Conservation (phyloP, 2,113 vertebrate species). For the Lophura nycthemera region DNA sequence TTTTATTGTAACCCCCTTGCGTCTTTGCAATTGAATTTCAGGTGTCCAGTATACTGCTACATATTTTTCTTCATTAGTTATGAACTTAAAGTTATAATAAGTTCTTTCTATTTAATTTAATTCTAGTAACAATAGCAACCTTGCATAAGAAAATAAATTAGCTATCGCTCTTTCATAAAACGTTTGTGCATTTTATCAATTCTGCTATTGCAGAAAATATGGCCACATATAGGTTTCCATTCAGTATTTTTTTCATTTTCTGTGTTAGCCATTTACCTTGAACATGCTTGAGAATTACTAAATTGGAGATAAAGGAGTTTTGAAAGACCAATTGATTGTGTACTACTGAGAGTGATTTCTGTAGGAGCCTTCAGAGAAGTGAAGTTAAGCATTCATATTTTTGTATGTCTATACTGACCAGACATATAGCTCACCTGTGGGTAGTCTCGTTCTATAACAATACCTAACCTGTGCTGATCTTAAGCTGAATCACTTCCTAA, state of each 20-base stretch:
- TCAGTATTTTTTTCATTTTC: neutral
- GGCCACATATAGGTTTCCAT: neutral
- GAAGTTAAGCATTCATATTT: neutral
- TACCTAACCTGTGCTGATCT: neutral
- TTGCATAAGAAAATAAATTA: neutral
- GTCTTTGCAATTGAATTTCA: neutral
- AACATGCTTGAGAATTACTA: neutral
- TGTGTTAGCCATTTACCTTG: neutral
- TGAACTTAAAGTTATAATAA: neutral
- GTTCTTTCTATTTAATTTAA: neutral
- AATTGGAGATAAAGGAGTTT: neutral
- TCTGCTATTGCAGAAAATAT: neutral
- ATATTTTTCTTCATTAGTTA: neutral
- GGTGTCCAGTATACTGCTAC: neutral
- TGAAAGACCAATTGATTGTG: neutral
- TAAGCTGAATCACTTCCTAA: neutral
- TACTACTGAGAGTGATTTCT: neutral
- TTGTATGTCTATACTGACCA: neutral
- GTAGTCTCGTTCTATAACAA: neutral
- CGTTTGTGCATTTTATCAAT: neutral
- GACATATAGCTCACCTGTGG: neutral
- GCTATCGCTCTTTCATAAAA: neutral
- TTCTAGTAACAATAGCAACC: neutral
- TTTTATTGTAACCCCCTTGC: neutral
- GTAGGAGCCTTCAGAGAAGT: neutral